phyloP scores from a whole-genome alignment of 2,797 vertebrate species.

The Hoplostethus mediterraneus region DNA sequence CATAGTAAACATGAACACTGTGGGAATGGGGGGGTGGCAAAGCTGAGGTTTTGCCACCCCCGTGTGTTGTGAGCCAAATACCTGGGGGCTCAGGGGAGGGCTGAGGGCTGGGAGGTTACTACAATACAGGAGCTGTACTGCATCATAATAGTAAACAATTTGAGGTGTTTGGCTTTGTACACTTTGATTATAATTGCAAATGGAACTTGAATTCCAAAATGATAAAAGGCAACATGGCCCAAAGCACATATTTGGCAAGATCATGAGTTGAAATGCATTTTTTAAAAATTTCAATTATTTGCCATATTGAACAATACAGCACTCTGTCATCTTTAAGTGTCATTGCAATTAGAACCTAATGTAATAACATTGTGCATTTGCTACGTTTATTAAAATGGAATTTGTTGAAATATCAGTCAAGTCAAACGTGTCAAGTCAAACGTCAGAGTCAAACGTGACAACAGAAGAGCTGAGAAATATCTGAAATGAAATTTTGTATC shows the following conservation, averaged over 20 bases:
- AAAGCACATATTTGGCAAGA: background rate
- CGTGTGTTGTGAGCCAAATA: constrained; percentile 44
- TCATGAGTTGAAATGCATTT: background rate
- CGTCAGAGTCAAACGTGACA: no score
- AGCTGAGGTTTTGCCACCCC: constrained; percentile 55
- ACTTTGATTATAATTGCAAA: background rate
- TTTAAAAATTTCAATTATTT: background rate
- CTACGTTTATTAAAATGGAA: no score
- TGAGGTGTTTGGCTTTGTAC: constrained; percentile 13
- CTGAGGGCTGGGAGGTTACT: constrained; percentile 28
- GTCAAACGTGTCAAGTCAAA: no score
- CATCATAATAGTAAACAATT: constrained; percentile 53
- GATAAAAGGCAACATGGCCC: no score
- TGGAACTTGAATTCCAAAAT: background rate
- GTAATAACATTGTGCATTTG: no score
- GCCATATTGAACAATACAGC: no score
- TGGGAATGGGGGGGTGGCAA: constrained; percentile 71
- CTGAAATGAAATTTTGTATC: no score
- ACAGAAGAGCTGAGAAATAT: no score
- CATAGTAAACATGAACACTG: constrained; percentile 78
- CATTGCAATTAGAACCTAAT: no score
- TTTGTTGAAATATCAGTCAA: no score
- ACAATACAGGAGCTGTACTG: constrained; percentile 35
- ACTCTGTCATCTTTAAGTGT: no score
- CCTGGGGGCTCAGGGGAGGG: constrained; percentile 52